phyloP scores from a whole-genome alignment of 2,113 vertebrate genomes.

The Tonatia bakeri region DNA sequence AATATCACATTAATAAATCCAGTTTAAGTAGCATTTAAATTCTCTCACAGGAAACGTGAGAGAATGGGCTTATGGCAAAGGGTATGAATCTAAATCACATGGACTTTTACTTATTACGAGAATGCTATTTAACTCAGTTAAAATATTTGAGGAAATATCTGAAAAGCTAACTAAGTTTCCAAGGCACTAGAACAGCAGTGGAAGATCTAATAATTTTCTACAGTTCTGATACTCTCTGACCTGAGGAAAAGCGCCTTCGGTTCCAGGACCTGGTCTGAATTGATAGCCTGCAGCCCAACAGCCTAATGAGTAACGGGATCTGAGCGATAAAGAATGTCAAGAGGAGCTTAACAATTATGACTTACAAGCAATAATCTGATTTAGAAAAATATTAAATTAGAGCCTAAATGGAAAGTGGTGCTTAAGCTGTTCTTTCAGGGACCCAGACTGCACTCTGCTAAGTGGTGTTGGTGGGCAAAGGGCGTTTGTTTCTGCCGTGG shows the following conservation, averaged over 20 bases:
- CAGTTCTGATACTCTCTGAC: not conserved
- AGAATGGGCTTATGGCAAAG: not conserved
- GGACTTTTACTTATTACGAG: not conserved
- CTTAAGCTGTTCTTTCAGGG: constrained; percentile 16
- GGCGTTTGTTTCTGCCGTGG: constrained; percentile 21
- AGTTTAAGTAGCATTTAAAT: not conserved
- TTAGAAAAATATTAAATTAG: constrained; percentile 67
- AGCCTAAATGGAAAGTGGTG: constrained; percentile 45
- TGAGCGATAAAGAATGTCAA: constrained; percentile 47
- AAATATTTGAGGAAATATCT: not conserved
- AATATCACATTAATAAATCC: not conserved
- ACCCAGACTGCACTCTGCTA: not conserved
- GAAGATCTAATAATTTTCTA: not conserved
- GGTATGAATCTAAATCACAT: not conserved
- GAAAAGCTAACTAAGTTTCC: not conserved
- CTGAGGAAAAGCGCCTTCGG: not conserved
- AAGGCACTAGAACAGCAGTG: not conserved
- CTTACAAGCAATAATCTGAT: constrained; percentile 67
- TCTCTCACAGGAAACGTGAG: not conserved
- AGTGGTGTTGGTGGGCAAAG: constrained; percentile 40
- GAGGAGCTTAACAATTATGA: constrained; percentile 28
- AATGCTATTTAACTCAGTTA: not conserved
- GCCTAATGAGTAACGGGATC: not conserved
- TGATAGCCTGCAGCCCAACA: not conserved
- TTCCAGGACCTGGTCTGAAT: not conserved